Base-by-base conservation (phyloP, 2,888 invertebrate genomes). In the Dryobotodes eremita region DNA sequence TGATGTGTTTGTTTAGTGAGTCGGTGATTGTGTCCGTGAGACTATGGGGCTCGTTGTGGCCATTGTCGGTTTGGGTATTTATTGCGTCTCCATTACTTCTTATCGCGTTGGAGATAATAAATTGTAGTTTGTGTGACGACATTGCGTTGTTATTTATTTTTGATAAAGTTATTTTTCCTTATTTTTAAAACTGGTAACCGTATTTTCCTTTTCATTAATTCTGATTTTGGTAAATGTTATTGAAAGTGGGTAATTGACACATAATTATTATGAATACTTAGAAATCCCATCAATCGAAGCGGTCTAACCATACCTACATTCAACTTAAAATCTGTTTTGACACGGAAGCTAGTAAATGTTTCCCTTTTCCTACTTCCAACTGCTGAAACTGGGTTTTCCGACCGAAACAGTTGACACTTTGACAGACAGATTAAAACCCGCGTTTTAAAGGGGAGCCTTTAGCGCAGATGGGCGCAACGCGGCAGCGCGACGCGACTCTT, bases 1-100 rank as follows among this genome's bases (percentile, higher is more conserved):
- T 89, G 80, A 50, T 69, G 55, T 87, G 75, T 86, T 87, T 87
- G 83, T 78, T 81, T 78, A 65, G 71, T 79, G 73, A 70, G 77
- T 53, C 62, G 69, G 71, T 75, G 79, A 75, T 82, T 79, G 76
- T 80, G 74, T 73, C 61, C 31, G 73, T 87, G 75, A 71, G 79
- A 85, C 73, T 74, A 61, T 72, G 71, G 80, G 69, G 75, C 68
- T 82, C 72, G n/a, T 77, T 78, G 78, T 78, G 70, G 42, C 57
- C 66, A 69, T 77, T 77, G 79, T 79, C 72, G 20, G 74, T 72
- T 85, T 15, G 1, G 46, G 59, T 83, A 62, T 81, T 75, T 84
- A 78, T 75, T 70, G 20, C 65, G 72, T 72, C 61, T 71, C 62
- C 57, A 53, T 57, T 68, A 71, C 31, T 73, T 76, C 80, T 86